These are phyloP conservation scores for Noctua janthe DNA, from an alignment of 2,888 invertebrate species.

Conservation along the genomic window DNA sequence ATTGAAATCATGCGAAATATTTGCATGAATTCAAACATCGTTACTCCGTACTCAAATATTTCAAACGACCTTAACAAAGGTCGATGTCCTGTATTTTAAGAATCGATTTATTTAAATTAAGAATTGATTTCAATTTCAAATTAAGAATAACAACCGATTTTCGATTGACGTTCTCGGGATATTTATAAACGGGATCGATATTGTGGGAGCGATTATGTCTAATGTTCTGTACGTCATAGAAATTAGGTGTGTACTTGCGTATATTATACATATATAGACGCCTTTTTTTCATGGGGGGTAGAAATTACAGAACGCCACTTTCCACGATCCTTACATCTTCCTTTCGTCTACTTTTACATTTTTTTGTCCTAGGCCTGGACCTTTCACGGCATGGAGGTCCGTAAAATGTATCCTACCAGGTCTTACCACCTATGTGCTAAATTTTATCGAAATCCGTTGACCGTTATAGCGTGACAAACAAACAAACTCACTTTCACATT, in stretches of 20 bases:
- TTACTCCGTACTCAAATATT: conserved; percentile 18
- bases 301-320: background rate
- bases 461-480: background rate
- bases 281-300: background rate
- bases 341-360: background rate
- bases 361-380: background rate
- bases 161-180: background rate
- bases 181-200: conserved; percentile 19
- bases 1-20: conserved; percentile 8
- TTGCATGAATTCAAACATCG: conserved; percentile 10
- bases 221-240: background rate
- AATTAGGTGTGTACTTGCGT: background rate
- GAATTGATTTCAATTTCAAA: conserved; percentile 58
- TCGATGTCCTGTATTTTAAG: conserved; percentile 61
- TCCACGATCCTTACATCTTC: too few species aligned
- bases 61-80: conserved; percentile 64
- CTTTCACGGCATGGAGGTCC: background rate
- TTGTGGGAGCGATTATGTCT: background rate
- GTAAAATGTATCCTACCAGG: background rate
- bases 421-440: background rate
- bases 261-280: background rate
- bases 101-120: conserved; percentile 66
- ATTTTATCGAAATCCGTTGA: background rate
- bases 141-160: conserved; percentile 41
- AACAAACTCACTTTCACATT: background rate